Conservation (phyloP, 1,140 invertebrate species). For the Cydia splendana region DNA sequence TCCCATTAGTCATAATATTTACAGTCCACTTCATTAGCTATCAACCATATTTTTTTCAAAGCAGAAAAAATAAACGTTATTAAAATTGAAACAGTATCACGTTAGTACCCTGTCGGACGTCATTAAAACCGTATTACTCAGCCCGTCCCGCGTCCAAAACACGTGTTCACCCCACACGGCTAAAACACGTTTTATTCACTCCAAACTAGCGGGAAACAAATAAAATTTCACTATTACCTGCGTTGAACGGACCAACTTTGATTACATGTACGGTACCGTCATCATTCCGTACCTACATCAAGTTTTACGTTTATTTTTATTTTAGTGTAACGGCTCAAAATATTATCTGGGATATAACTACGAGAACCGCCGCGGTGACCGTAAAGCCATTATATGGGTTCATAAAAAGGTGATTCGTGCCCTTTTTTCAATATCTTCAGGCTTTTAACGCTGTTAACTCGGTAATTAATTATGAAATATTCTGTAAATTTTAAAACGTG, state of each 20-base stretch:
- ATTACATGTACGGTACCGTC: constrained; percentile 20
- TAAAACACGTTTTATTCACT: constrained; percentile 6
- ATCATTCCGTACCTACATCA: constrained; percentile 48
- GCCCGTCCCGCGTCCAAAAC: neutral
- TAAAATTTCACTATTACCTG: neutral
- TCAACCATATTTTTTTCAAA: too few species aligned
- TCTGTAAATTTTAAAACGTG: neutral
- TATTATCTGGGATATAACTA: constrained; percentile 48
- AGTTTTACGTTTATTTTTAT: constrained; percentile 60
- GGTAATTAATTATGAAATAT: constrained; percentile 20
- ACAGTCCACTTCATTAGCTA: too few species aligned
- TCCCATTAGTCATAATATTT: too few species aligned
- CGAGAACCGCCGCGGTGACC: constrained; percentile 50
- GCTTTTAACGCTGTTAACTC: constrained; percentile 41
- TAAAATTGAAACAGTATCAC: too few species aligned
- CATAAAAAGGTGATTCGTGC: constrained; percentile 53
- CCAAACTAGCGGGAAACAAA: neutral
- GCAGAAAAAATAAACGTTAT: too few species aligned
- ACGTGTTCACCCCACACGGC: neutral
- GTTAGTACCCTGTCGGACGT: neutral
- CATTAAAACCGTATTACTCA: constrained; percentile 13
- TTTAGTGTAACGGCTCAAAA: constrained; percentile 54
- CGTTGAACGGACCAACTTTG: neutral
- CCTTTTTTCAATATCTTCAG: constrained; percentile 48
- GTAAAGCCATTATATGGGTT: constrained; percentile 51